phyloP scores from a whole-genome alignment of 2,797 vertebrate species.

The Alca torda region DNA sequence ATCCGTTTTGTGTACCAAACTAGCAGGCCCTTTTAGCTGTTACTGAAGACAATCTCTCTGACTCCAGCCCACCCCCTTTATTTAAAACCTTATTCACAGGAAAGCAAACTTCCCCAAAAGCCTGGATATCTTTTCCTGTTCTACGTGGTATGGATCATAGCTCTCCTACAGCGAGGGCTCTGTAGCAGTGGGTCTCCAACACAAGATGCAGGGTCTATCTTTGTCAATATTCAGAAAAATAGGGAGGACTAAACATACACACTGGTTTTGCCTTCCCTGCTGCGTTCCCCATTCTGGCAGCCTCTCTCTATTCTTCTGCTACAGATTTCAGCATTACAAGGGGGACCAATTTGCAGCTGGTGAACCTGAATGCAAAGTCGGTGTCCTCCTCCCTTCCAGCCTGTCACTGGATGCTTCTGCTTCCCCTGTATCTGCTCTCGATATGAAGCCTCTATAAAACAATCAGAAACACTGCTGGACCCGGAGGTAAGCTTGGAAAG shows the following conservation, averaged over 20 bases:
- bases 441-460: not conserved
- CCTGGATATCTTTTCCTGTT: not conserved
- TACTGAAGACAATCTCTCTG: not conserved
- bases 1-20: not conserved
- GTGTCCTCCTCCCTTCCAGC: not conserved
- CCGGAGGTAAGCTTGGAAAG: constrained; percentile 47
- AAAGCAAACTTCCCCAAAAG: not conserved
- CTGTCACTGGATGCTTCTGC: constrained; percentile 44
- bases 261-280: not conserved
- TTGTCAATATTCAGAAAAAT: not conserved
- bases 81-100: not conserved
- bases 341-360: constrained; percentile 53
- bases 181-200: not conserved
- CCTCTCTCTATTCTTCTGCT: not conserved
- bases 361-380: constrained; percentile 29
- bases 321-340: constrained; percentile 64
- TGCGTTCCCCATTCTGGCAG: not conserved
- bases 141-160: not conserved
- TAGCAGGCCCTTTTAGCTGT: not conserved
- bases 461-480: not conserved
- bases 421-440: constrained; percentile 16
- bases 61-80: not conserved
- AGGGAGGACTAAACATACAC: not conserved
- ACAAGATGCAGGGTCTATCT: not conserved
- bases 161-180: not conserved